Conservation (phyloP, 1,140 invertebrate species). For the Samia ricini region DNA sequence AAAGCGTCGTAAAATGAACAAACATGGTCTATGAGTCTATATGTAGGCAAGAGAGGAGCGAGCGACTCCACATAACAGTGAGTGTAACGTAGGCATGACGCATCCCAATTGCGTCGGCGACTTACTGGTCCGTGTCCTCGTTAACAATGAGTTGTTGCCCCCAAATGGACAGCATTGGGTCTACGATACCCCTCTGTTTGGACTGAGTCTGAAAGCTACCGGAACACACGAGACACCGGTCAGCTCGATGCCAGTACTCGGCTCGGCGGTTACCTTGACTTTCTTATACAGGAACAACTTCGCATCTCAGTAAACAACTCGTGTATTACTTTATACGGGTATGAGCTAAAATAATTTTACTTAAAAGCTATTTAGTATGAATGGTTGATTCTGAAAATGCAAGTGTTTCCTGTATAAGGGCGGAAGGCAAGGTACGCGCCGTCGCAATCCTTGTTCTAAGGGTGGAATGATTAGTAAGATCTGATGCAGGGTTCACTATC, state of each 20-base stretch:
- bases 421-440: conserved; percentile 17
- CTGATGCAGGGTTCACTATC: conserved; percentile 26
- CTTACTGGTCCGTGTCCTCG: conserved; percentile 97
- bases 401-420: background rate
- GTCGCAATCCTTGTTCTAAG: conserved; percentile 14
- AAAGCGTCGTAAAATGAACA: conserved; percentile 7
- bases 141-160: conserved; percentile 97
- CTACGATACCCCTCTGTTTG: conserved; percentile 96
- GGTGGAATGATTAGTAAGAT: conserved; percentile 18
- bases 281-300: background rate
- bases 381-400: background rate
- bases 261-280: conserved; percentile 20
- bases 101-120: conserved; percentile 70
- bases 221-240: conserved; percentile 61
- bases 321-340: no score
- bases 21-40: conserved; percentile 18
- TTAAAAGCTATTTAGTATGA: no score
- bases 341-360: no score
- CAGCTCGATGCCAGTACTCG: conserved; percentile 33
- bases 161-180: conserved; percentile 98
- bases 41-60: conserved; percentile 54
- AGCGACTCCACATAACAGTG: conserved; percentile 56
- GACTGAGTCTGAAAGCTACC: conserved; percentile 95
- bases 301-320: background rate
- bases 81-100: conserved; percentile 51